Base-by-base conservation (phyloP, 2,113 vertebrate species). In the Polypterus bichir region DNA sequence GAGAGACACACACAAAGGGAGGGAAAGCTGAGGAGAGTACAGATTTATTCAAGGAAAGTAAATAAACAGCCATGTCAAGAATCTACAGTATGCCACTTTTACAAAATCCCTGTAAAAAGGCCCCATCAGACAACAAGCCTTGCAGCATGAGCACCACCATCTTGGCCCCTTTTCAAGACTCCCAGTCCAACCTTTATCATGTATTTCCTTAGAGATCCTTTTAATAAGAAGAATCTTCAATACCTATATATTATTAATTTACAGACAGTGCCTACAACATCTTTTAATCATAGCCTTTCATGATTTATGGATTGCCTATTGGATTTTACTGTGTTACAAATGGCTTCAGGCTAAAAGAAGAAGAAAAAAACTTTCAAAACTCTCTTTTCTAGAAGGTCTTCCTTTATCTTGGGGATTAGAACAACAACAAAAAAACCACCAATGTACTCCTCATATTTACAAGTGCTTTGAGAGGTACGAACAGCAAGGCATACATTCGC, bases 251-350 rank as follows among this genome's bases (percentile, higher is more conserved):
- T 54, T 54, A 62, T 62, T 62, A 52, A 62, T 62, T 53, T 45
- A 44, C 48, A 54, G 51, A 54, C 51, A 54, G 49, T 54, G 49
- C 51, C 60, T 45, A 54, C 60, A 54, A 54, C 60, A 62, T 62
- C 44, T 54, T 47, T 62, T 62, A 62, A 62, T 62, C 60, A 62
- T 53, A 62, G 9, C 49, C 51, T 62, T 62, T 62, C 51, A 62
- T 54, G 60, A 49, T 62, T 62, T 62, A 54, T 54, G 60, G 49
- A 54, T 52, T 61, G 49, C 49, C 60, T 61, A 51, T 61, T 61
- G 49, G 60, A 61, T 53, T 53, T 61, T 53, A 53, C 27, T 61
- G 49, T 7, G 49, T 54, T 46, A 53, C 60, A 62, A 62, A 47
- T 54, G 60, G 52, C 60, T 49, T n/a, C 6, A 44, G 60, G 60